Evolutionary conservation across 2,797 vertebrate species (phyloP), one percentile per base, ranked within the genome.

Genomic region (Amazona ochrocephala): DNA sequence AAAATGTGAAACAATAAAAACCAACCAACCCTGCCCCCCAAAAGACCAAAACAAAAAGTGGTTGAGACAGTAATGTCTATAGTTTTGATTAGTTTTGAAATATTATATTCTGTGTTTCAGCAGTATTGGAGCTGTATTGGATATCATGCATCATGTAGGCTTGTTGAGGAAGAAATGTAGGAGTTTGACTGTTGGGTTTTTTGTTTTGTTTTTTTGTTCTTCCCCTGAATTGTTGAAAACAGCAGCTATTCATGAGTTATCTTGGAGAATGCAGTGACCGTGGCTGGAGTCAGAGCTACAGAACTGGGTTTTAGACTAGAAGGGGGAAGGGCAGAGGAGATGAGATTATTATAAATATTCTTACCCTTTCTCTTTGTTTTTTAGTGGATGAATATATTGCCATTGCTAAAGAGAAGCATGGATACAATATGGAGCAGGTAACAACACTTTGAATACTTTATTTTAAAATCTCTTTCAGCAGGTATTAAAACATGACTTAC

Each of bases 401-500:
- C 89, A 99, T 99, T 81, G 99, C 99, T 90, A 99, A 99, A 97
- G 99, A 99, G 97, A 99, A 99, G 95, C 99, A 99, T 45, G 99
- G 99, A 58, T 99, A 99, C 98, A 99, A 99, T 97, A 99, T 99
- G 98, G 99, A 99, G 53, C 99, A 99, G 99, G 99, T 99, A 98
- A 97, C 6, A 66, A 81, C n/a, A 10, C 5, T 76, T 32, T 56
- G 42, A 81, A 74, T 90, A 37, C 21, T 51, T 58, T n/a, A 50
- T 45, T 73, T 71, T n/a, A 23, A 75, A 78, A 21, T 42, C 18
- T 23, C 62, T 76, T 79, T 26, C 53, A 62, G 23, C 24, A 62
- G 19, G 11, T 83, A 32, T 67, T 94, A 75, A 72, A 77, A 27
- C 5, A 8, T 34, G 11, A 48, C 48, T 71, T 88, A 6, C 66